These are phyloP conservation scores for Apis dorsata DNA, from an alignment of 1,140 invertebrate genomes.

Conservation along the genomic window DNA sequence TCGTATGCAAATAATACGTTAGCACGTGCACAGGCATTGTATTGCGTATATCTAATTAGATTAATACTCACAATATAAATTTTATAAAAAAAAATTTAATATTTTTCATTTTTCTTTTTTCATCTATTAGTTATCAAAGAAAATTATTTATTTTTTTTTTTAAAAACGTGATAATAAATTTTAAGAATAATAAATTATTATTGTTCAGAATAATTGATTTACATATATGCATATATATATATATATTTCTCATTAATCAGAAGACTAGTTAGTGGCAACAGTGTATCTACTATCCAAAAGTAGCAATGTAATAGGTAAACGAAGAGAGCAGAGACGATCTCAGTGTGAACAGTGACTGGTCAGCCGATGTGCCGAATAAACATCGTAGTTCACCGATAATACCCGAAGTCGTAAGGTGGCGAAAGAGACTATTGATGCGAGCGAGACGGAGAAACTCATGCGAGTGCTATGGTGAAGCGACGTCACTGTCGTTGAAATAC, in stretches of 20 bases:
- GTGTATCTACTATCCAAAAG: constrained; percentile 13
- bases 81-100: neutral
- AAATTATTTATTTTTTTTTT: neutral
- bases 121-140: neutral
- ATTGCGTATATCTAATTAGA: neutral
- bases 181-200: neutral
- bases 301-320: constrained; percentile 51
- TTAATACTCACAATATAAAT: neutral
- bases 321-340: constrained; percentile 65
- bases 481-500: constrained; percentile 73
- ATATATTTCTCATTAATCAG: neutral
- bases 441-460: constrained; percentile 64
- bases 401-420: constrained; percentile 72
- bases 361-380: constrained; percentile 73
- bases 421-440: constrained; percentile 61
- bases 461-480: constrained; percentile 72
- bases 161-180: neutral
- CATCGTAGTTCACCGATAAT: constrained; percentile 77
- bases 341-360: constrained; percentile 69
- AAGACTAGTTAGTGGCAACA: neutral
- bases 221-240: too few relatives aligned
- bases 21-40: neutral
- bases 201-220: neutral
- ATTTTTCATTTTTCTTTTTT: neutral
- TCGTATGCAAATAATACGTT: neutral